Conservation (phyloP, 1,140 invertebrate genomes). For the Zaprionus kolodkinae region DNA sequence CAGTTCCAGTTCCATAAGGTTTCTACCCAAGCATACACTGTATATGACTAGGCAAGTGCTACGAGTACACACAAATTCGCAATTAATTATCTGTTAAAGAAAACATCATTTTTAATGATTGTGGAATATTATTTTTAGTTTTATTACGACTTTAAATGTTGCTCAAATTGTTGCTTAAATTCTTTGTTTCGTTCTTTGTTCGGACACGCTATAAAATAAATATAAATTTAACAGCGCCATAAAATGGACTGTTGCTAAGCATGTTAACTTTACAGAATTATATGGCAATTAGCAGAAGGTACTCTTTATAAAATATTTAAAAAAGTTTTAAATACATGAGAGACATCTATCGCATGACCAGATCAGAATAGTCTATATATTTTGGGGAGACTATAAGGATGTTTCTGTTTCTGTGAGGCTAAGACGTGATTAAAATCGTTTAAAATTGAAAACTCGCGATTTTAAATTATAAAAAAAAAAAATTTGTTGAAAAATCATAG, state of each 20-base stretch:
- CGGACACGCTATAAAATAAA: background rate
- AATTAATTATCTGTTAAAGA: constrained; percentile 6
- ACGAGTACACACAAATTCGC: constrained; percentile 5
- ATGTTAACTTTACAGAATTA: too few relatives aligned
- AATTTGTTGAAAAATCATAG: too few relatives aligned
- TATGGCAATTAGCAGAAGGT: too few relatives aligned
- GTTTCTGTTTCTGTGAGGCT: too few relatives aligned
- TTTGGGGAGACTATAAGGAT: too few relatives aligned
- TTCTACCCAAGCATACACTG: background rate
- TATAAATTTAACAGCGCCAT: background rate
- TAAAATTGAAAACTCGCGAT: too few relatives aligned
- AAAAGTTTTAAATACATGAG: too few relatives aligned
- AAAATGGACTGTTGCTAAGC: background rate
- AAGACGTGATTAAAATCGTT: too few relatives aligned
- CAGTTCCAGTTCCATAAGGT: background rate
- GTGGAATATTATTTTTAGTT: background rate
- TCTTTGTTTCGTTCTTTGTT: background rate
- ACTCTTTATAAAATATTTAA: too few relatives aligned
- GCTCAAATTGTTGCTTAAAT: background rate
- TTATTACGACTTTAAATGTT: background rate
- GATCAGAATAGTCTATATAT: too few relatives aligned
- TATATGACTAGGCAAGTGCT: background rate
- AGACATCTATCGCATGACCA: too few relatives aligned
- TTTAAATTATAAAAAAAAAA: too few relatives aligned
- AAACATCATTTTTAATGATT: constrained; percentile 11